Evolutionary conservation across 2,888 invertebrate genomes (phyloP), one percentile per base, ranked within the genome.

Genomic region (Caenorhabditis japonica): DNA sequence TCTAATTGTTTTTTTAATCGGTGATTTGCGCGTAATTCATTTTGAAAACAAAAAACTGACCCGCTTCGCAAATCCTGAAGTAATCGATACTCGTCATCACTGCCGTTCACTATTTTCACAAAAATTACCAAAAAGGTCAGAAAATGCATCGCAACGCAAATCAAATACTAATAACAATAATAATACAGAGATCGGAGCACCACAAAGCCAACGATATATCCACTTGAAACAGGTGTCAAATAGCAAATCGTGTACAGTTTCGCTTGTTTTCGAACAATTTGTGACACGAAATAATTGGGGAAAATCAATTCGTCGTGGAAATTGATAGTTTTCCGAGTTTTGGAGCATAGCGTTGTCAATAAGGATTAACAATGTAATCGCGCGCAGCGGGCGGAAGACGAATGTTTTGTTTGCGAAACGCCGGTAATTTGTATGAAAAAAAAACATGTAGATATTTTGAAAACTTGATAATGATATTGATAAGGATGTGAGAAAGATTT

Each of bases 21-120:
- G n/a, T n/a, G n/a, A n/a, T n/a, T n/a, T n/a, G n/a, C n/a, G n/a
- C n/a, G n/a, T n/a, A n/a, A n/a, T n/a, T n/a, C n/a, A n/a, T n/a
- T 30, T 5, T 30, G 10, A 30, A 7, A 30, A 5, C 7, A 30
- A 30, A 7, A 5, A 10, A 15, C 39, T 41, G 36, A 73, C 73
- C 73, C 77, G 43, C 80, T 69, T 30, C 73, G 41, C 8, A 82
- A 64, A 59, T 82, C 82, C 21, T 71, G 68, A 15, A 82, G 47
- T 46, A 82, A 61, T 34, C 80, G 75, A 46, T 70, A 80, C 49
- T 80, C 80, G 5, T 80, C 80, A 36, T 72, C 76, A 46, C 80
- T 80, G 12, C 36, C 21, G 43, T 33, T 5, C 3, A 21, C 39
- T 19, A 41, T n/a, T n/a, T n/a, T n/a, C n/a, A n/a, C n/a, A n/a